A percentile compares a stretch with the other conserved stretches of the same genome.
These are phyloP conservation scores for Orthosia gracilis DNA, from an alignment of 2,888 invertebrate species.

Conservation along the genomic window DNA sequence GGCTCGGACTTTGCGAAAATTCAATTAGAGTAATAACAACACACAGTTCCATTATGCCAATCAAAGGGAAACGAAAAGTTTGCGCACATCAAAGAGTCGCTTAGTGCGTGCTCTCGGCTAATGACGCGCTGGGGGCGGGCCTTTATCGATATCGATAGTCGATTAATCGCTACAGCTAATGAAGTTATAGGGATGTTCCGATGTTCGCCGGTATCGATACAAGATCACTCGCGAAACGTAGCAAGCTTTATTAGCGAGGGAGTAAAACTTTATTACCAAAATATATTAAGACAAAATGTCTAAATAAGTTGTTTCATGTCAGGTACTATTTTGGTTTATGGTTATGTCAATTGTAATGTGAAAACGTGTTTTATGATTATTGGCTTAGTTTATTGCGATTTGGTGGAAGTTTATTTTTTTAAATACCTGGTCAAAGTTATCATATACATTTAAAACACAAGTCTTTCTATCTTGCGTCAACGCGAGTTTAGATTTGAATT, in stretches of 20 bases:
- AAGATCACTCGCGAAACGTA: constrained; percentile 48
- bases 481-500: background rate
- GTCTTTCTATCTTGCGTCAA: background rate
- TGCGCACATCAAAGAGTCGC: constrained; percentile 88
- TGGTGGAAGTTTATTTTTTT: constrained; percentile 1
- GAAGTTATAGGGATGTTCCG: constrained; percentile 59
- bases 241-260: constrained; percentile 41
- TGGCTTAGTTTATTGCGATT: background rate
- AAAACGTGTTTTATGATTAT: constrained; percentile 41
- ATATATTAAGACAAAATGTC: constrained; percentile 33
- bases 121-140: constrained; percentile 77
- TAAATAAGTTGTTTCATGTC: constrained; percentile 28
- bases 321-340: constrained; percentile 33
- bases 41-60: constrained; percentile 88
- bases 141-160: constrained; percentile 68
- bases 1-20: constrained; percentile 83
- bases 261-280: constrained; percentile 38
- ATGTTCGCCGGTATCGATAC: constrained; percentile 54
- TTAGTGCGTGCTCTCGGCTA: constrained; percentile 81
- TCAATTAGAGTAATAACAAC: constrained; percentile 90
- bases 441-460: background rate
- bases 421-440: background rate
- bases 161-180: constrained; percentile 63
- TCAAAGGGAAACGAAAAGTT: constrained; percentile 89
- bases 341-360: constrained; percentile 14